A percentile compares a stretch with the other conserved stretches of the same genome.
Conservation (phyloP, 2,797 vertebrate species). For the Brachyalestes nurse region DNA sequence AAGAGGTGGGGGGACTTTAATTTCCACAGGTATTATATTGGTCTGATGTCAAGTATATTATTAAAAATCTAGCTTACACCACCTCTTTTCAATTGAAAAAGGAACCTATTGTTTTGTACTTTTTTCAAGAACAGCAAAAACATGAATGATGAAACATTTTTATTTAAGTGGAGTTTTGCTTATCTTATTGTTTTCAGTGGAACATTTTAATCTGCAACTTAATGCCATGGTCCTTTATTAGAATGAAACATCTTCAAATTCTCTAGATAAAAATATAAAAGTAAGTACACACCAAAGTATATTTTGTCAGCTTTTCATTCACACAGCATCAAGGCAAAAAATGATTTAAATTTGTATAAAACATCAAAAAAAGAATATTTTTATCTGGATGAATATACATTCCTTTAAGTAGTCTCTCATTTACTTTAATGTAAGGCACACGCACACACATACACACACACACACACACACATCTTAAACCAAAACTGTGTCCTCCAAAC, state of each 20-base stretch:
- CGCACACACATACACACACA: conserved; percentile 9
- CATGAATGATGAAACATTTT: conserved; percentile 53
- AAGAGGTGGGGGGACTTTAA: conserved; percentile 81
- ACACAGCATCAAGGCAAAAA: background rate
- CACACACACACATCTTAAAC: background rate
- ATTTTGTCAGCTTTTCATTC: background rate
- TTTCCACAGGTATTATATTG: conserved; percentile 83
- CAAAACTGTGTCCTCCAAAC: too few species aligned
- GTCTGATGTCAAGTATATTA: conserved; percentile 88
- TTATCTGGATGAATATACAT: background rate
- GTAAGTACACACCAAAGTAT: background rate
- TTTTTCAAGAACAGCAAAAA: conserved; percentile 43
- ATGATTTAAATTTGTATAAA: background rate
- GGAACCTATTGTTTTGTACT: conserved; percentile 51
- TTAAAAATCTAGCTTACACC: conserved; percentile 85
- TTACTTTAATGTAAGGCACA: too few species aligned
- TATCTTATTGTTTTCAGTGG: background rate
- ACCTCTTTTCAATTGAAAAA: conserved; percentile 81
- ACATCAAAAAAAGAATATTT: background rate
- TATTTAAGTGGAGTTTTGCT: conserved; percentile 8
- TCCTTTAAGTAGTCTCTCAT: too few species aligned
- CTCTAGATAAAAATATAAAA: background rate
- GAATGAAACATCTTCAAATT: background rate
- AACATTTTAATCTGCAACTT: conserved; percentile 13
- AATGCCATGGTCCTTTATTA: background rate